Percentiles rank a stretch among this genome's conserved stretches.
Evolutionary conservation across 2,797 vertebrate species (phyloP).

Genomic region (Sebastes matsubarae): DNA sequence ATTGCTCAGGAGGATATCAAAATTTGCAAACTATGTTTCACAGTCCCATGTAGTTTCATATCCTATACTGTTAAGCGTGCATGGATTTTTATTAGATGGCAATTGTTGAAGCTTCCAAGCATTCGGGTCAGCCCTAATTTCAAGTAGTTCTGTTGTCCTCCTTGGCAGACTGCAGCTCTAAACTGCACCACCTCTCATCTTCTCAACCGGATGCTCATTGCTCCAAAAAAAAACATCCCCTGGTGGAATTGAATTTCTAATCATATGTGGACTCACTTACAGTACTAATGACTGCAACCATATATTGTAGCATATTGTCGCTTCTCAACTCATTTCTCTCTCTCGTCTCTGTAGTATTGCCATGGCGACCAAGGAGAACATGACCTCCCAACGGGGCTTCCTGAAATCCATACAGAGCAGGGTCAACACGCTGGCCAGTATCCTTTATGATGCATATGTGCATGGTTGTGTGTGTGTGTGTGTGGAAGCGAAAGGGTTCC

Average conservation of each 20-base stretch:
- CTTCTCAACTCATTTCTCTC: neutral
- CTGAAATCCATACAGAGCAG: constrained; percentile 97
- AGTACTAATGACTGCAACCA: neutral
- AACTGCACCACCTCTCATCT: neutral
- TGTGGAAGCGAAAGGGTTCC: neutral
- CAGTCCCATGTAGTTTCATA: neutral
- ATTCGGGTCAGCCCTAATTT: too few relatives aligned
- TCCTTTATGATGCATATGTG: constrained; percentile 80
- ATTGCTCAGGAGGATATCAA: neutral
- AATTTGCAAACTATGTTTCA: neutral
- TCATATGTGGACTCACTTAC: neutral
- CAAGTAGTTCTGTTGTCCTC: neutral
- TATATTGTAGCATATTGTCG: neutral
- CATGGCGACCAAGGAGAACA: constrained; percentile 99
- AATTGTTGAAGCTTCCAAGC: too few relatives aligned
- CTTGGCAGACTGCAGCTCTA: neutral
- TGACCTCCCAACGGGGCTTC: constrained; percentile 95
- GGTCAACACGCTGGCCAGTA: constrained; percentile 99
- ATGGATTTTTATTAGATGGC: neutral
- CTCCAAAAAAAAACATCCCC: neutral
- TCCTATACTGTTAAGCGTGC: neutral
- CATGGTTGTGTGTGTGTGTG: neutral
- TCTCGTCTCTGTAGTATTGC: constrained; percentile 87
- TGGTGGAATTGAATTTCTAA: neutral
- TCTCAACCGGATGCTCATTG: neutral